Evolutionary conservation across 2,113 vertebrate species (phyloP).

Genomic region (Beaufortia kweichowensis): DNA sequence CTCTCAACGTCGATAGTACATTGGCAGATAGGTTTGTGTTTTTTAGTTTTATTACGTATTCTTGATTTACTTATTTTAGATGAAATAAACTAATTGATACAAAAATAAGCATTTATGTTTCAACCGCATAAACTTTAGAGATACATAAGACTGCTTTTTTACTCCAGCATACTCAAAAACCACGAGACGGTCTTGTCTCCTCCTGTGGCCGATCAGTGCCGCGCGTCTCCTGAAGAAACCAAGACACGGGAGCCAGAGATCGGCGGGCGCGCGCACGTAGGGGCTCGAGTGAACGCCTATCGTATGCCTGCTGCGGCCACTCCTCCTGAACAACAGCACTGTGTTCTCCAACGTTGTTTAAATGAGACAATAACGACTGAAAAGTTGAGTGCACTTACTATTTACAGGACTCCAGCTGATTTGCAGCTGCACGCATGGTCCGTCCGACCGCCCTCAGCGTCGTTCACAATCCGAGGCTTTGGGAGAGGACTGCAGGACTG

Average conservation of each 20-base stretch:
- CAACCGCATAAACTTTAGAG: too few species aligned
- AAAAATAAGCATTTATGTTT: too few species aligned
- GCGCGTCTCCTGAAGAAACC: constrained; percentile 1
- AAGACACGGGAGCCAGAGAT: background rate
- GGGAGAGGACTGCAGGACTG: constrained; percentile 45
- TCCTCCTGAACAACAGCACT: constrained; percentile 59
- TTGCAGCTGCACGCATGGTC: background rate
- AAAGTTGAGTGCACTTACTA: constrained; percentile 12
- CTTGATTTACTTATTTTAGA: too few species aligned
- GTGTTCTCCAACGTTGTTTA: background rate
- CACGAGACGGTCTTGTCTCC: background rate
- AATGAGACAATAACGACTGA: background rate
- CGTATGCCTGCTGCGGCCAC: constrained; percentile 58
- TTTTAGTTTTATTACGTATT: too few species aligned
- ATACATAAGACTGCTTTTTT: too few species aligned
- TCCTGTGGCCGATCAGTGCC: background rate
- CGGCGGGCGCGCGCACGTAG: background rate
- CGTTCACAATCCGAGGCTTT: background rate
- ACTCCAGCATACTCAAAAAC: background rate
- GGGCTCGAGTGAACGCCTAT: constrained; percentile 55
- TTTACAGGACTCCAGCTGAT: background rate
- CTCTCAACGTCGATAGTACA: background rate
- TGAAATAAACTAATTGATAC: too few species aligned
- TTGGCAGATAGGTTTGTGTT: too few species aligned
- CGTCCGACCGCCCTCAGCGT: background rate